Conservation (phyloP, 23 tunicate species). For the Trididemnum nubilum region DNA sequence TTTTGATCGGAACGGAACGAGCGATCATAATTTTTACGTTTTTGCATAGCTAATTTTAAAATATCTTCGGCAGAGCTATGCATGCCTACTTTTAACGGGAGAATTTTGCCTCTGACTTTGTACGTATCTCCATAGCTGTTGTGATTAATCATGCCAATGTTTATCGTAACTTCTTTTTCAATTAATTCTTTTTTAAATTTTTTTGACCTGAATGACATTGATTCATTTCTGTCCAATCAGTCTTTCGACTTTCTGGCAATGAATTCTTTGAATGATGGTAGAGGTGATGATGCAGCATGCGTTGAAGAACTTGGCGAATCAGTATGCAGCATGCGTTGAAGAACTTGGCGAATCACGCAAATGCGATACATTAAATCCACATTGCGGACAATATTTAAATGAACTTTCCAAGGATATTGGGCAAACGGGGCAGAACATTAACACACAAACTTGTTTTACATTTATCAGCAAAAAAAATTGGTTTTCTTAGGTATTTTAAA, state of each 20-base stretch:
- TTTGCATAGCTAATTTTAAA: neutral
- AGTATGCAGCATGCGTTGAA: too few relatives aligned
- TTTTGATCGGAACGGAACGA: neutral
- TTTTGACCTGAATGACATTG: neutral
- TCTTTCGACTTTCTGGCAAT: neutral
- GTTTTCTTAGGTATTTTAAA: too few relatives aligned
- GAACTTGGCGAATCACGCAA: too few relatives aligned
- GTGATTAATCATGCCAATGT: neutral
- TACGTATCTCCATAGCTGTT: neutral
- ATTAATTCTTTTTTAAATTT: neutral
- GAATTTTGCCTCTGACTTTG: neutral
- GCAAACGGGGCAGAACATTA: too few relatives aligned
- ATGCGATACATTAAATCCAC: too few relatives aligned
- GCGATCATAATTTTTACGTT: neutral
- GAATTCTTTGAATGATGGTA: neutral
- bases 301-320: too few relatives aligned
- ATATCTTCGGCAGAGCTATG: neutral
- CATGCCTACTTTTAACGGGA: neutral
- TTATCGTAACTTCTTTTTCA: neutral
- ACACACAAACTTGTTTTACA: too few relatives aligned
- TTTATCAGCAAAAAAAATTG: too few relatives aligned
- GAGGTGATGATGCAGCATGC: neutral
- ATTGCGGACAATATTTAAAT: too few relatives aligned
- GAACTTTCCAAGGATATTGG: too few relatives aligned
- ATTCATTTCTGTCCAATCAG: too few relatives aligned